These are phyloP conservation scores for Rhinoraja longicauda DNA, from an alignment of 2,797 vertebrate genomes.

Conservation along the genomic window DNA sequence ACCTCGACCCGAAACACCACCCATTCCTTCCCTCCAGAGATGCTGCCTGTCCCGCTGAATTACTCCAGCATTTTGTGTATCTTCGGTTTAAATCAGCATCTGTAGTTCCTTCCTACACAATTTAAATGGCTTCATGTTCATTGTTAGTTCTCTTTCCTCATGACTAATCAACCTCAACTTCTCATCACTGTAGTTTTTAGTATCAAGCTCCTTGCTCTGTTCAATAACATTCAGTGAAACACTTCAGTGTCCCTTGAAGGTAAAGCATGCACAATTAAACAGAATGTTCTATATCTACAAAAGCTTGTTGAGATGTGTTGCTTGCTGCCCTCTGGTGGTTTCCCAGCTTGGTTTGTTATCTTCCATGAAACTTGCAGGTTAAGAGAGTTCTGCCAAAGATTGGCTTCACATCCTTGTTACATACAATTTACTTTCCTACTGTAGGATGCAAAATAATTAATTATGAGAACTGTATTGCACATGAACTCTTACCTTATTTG, in stretches of 20 bases:
- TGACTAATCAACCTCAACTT: neutral
- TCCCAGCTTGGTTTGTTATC: neutral
- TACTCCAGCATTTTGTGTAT: too few relatives aligned
- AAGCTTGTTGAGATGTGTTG: neutral
- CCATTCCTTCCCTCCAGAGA: too few relatives aligned
- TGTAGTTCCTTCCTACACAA: neutral
- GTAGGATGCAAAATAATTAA: neutral
- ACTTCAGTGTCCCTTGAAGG: neutral
- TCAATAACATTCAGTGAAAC: neutral
- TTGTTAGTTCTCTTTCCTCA: neutral
- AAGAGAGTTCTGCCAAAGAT: neutral
- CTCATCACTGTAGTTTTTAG: neutral
- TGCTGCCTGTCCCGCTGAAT: too few relatives aligned
- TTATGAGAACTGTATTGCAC: neutral
- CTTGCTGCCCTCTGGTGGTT: conserved; percentile 10
- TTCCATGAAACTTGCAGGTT: neutral
- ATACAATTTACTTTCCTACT: neutral
- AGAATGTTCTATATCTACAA: neutral
- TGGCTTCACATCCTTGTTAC: neutral
- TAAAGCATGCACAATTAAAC: neutral
- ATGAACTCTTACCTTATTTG: neutral
- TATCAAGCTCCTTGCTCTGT: neutral
- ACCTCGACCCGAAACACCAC: too few relatives aligned
- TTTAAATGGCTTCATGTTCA: neutral
- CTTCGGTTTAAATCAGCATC: too few relatives aligned